Base-by-base conservation (phyloP, 2,797 vertebrate genomes). In the Triplophysa yarkandensis region DNA sequence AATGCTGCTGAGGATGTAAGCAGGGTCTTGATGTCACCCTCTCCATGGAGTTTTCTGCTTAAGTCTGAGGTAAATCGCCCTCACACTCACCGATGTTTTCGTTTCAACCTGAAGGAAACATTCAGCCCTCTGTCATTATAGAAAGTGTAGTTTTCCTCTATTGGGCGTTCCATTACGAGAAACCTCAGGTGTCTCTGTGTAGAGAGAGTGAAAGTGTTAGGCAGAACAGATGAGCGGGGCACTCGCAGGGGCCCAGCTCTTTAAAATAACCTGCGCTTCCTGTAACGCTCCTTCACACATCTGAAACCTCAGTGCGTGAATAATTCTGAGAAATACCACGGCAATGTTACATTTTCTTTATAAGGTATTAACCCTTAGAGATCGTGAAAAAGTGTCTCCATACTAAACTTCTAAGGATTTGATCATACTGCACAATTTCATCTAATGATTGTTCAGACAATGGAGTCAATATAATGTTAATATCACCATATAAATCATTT, bases 121-220 rank as follows among this genome's bases (percentile, higher is more conserved):
- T 23, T 19, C 2, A 17, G 17, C 6, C 21, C 61, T 55, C 25
- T 11, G 13, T 74, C 3, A 11, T 58, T 27, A 25, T 50, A 68
- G 39, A 71, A 71, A 71, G 39, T 41, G 3, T 17, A 58, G 55
- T 32, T 58, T 58, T 65, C 52, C 62, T 48, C 28, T 71, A 6
- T 17, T 8, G 39, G 32, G 13, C 36, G 17, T 28, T 50, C 6
- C 28, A 39, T 80, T 82, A 76, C 78, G 21, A 75, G 81, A 82
- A 80, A 77, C 30, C 61, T 32, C 14, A 30, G 11, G 36, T 23
- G 16, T 28, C 30, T 71, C 17, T 23, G 21, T 25, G 30, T 39
- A 50, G 48, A 32, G n/a, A 39, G 46, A 79, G 11, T 13, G 21
- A 54, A 69, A 11, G 46, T 71, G 61, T 16, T 64, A 55, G 68